A percentile compares a stretch with the other conserved stretches of the same genome.
Evolutionary conservation across 2,113 vertebrate genomes (phyloP).

Genomic region (Piaya cayana): DNA sequence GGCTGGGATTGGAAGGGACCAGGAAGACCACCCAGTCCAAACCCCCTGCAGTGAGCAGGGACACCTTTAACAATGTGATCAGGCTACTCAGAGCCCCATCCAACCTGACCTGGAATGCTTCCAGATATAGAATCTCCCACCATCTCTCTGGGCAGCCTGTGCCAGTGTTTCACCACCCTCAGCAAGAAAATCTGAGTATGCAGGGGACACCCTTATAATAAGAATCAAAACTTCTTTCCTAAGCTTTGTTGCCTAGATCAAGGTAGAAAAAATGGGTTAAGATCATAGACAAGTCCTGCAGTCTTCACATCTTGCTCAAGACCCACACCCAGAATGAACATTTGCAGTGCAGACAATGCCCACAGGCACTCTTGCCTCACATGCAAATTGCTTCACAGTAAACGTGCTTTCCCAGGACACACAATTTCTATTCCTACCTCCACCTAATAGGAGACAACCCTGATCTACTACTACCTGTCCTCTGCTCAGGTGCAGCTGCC

Average conservation of each 20-base stretch:
- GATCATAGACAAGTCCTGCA: neutral
- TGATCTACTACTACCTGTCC: neutral
- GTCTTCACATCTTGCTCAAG: fast-evolving
- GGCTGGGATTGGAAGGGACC: too few species aligned
- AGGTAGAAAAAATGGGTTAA: neutral
- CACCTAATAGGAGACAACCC: neutral
- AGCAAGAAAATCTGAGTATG: neutral
- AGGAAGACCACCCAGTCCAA: too few species aligned
- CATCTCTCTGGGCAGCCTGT: too few species aligned
- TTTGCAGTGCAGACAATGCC: neutral
- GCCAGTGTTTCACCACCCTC: too few species aligned
- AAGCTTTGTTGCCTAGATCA: neutral
- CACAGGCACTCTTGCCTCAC: neutral
- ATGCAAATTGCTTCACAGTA: neutral
- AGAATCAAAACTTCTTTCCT: neutral
- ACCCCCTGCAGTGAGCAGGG: too few species aligned
- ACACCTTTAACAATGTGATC: too few species aligned
- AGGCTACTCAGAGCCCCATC: too few species aligned
- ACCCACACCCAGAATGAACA: neutral
- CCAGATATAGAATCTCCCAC: too few species aligned
- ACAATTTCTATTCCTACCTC: neutral
- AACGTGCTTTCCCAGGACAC: neutral
- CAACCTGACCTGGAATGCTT: too few species aligned
- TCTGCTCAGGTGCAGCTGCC: neutral
- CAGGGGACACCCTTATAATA: neutral